These are phyloP conservation scores for Platycheirus albimanus DNA, from an alignment of 2,888 invertebrate species.

Conservation along the genomic window DNA sequence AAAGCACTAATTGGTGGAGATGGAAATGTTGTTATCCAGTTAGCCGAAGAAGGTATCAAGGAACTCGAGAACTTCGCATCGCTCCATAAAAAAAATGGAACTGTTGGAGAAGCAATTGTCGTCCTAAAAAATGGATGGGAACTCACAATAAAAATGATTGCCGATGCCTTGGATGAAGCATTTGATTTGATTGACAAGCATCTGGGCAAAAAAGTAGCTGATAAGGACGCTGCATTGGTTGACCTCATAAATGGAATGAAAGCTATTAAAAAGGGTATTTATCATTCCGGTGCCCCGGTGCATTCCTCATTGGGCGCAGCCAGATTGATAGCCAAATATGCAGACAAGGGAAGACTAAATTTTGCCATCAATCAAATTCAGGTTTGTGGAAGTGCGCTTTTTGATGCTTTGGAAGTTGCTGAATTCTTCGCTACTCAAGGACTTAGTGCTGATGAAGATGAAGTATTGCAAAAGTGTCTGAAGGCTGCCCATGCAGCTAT, in stretches of 20 bases:
- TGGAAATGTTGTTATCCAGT: not conserved
- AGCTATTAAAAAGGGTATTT: not conserved
- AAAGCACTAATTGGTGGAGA: not conserved
- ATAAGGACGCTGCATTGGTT: not conserved
- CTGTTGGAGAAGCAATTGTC: not conserved
- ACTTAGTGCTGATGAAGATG: not conserved
- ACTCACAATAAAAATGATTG: not conserved
- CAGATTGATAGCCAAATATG: not conserved
- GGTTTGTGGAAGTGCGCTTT: not conserved
- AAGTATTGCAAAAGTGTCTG: not conserved
- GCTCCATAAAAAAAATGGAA: not conserved
- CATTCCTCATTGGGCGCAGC: conserved; percentile 2
- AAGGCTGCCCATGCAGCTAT: not conserved
- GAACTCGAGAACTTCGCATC: not conserved
- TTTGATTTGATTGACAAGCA: not conserved
- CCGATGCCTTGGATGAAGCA: not conserved
- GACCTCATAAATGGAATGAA: not conserved
- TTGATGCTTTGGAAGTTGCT: not conserved
- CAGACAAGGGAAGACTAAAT: not conserved
- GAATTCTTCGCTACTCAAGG: not conserved
- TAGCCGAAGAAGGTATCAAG: not conserved
- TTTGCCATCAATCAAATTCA: not conserved
- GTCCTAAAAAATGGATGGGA: not conserved
- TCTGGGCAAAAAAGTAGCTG: not conserved
- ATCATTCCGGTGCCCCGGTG: not conserved